Conservation (phyloP, 2,113 vertebrate genomes). For the Platichthys stellatus region DNA sequence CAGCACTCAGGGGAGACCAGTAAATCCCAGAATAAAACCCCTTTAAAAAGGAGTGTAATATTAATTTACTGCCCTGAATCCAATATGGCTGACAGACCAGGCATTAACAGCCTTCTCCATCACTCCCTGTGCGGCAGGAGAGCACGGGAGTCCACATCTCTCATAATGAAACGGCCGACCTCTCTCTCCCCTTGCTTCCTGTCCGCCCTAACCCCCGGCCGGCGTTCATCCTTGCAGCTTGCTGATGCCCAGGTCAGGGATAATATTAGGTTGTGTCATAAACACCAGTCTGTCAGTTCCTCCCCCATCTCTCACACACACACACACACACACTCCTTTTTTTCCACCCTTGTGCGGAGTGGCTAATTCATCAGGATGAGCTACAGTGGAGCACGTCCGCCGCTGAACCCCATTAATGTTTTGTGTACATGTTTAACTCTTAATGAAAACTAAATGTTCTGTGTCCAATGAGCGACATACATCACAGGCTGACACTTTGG, state of each 20-base stretch:
- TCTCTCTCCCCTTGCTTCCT: conserved; percentile 52
- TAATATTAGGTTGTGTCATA: conserved; percentile 72
- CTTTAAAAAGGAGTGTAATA: conserved; percentile 72
- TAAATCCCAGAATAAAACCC: conserved; percentile 78
- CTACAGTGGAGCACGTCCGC: conserved; percentile 67
- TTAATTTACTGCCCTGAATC: conserved; percentile 79
- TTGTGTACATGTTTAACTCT: conserved; percentile 85
- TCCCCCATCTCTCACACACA: conserved; percentile 53
- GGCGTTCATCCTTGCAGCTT: conserved; percentile 47
- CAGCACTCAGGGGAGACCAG: conserved; percentile 69
- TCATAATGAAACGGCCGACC: conserved; percentile 80
- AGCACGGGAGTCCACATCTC: conserved; percentile 57
- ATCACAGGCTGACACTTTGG: conserved; percentile 79
- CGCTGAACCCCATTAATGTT: conserved; percentile 83
- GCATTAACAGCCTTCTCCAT: conserved; percentile 73
- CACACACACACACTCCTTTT: conserved; percentile 50
- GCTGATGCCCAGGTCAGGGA: conserved; percentile 60
- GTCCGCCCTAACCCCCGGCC: conserved; percentile 33
- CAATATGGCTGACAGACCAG: conserved; percentile 74
- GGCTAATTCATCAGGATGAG: conserved; percentile 82
- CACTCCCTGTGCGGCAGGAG: conserved; percentile 60
- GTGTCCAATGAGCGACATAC: conserved; percentile 85
- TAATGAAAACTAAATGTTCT: conserved; percentile 89
- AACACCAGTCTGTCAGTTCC: conserved; percentile 69
- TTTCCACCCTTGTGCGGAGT: conserved; percentile 63